These are phyloP conservation scores for Gari tellinella DNA, from an alignment of 2,888 invertebrate species.

Conservation along the genomic window DNA sequence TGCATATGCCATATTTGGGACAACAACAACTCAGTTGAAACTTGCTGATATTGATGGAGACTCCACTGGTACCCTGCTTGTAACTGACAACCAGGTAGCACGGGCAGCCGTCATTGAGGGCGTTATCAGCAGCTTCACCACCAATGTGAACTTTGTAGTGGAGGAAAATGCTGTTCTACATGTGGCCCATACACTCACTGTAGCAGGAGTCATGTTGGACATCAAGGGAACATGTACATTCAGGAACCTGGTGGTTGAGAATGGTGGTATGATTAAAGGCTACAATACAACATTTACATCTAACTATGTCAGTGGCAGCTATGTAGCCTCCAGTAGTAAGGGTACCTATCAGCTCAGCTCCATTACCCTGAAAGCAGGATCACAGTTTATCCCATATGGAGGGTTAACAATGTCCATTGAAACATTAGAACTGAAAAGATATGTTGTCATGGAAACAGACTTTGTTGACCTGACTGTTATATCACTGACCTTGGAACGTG, in stretches of 20 bases:
- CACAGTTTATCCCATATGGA: constrained; percentile 60
- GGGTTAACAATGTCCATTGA: constrained; percentile 62
- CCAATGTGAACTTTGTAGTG: constrained; percentile 67
- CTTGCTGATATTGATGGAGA: constrained; percentile 67
- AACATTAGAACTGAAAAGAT: constrained; percentile 70
- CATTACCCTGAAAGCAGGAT: constrained; percentile 66
- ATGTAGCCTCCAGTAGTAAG: constrained; percentile 51
- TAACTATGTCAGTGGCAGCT: constrained; percentile 61
- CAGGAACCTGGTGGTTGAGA: constrained; percentile 70
- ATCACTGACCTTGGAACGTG: constrained; percentile 67
- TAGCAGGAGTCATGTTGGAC: constrained; percentile 64
- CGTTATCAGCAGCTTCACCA: constrained; percentile 49
- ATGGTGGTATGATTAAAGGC: constrained; percentile 61
- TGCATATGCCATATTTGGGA: constrained; percentile 62
- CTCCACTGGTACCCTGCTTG: constrained; percentile 66
- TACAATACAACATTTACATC: constrained; percentile 67
- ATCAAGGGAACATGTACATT: constrained; percentile 71
- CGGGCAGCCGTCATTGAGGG: constrained; percentile 71
- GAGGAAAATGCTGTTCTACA: constrained; percentile 65
- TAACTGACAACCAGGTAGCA: constrained; percentile 61
- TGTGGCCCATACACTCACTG: constrained; percentile 67
- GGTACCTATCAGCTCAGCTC: constrained; percentile 64
- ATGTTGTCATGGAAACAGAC: constrained; percentile 63
- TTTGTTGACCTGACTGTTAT: constrained; percentile 65
- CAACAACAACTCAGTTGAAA: constrained; percentile 42